These are phyloP conservation scores for Heteractis magnifica DNA, from an alignment of 92 coral and sea anemone species.

Conservation along the genomic window DNA sequence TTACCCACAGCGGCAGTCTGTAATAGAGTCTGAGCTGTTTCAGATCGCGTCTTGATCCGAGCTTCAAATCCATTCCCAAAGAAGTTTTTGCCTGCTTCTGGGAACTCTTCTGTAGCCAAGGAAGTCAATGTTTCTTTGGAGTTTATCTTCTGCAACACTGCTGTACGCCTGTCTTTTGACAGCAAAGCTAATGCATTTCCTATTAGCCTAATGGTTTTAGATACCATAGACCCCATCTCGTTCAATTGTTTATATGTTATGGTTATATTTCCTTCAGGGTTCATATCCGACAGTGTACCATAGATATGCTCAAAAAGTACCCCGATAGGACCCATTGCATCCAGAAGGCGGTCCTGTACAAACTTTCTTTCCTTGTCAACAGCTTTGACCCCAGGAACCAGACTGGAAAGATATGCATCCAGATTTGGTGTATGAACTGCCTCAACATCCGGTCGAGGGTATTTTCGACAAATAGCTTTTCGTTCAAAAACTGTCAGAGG, in stretches of 20 bases:
- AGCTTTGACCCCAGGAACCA: constrained; percentile 37
- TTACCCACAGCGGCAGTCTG: constrained; percentile 45
- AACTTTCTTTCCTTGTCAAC: constrained; percentile 43
- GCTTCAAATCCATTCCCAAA: constrained; percentile 47
- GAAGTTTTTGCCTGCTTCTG: constrained; percentile 47
- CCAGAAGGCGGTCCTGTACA: constrained; percentile 52
- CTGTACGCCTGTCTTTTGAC: constrained; percentile 34
- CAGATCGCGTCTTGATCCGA: constrained; percentile 39
- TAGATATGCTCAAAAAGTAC: constrained; percentile 28
- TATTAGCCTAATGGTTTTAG: constrained; percentile 43
- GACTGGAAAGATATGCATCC: constrained; percentile 42
- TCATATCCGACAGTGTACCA: constrained; percentile 23
- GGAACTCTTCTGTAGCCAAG: constrained; percentile 52
- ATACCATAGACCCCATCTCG: constrained; percentile 46
- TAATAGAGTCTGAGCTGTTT: constrained; percentile 47
- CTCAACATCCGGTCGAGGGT: constrained; percentile 56
- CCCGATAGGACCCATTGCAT: constrained; percentile 38
- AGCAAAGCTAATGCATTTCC: constrained; percentile 51
- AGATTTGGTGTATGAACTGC: constrained; percentile 50
- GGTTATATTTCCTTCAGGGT: constrained; percentile 36
- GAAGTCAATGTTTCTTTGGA: constrained; percentile 45
- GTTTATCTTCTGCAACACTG: constrained; percentile 46
- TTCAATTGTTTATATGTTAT: constrained; percentile 28
- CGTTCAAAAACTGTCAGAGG: constrained; percentile 51
- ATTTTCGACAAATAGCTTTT: constrained; percentile 51